Percentiles rank a stretch among this genome's conserved stretches.
phyloP scores from a whole-genome alignment of 1,140 invertebrate species.

The silkworm (Bombyx mori) region ASM3026992v2 NC_085111.1:1793501-1794000 shows the following conservation, averaged over 20 bases:
- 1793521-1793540: no score
- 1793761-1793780: constrained; percentile 40
- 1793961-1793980: background rate
- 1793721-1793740: constrained; percentile 29
- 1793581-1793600: no score
- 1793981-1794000: no score
- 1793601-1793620: no score
- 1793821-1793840: constrained; percentile 24
- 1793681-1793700: constrained; percentile 42
- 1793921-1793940: constrained; percentile 36
- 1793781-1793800: constrained; percentile 28
- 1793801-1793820: constrained; percentile 20
- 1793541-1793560: no score
- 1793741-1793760: constrained; percentile 46
- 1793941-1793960: constrained; percentile 32
- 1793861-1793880: constrained; percentile 40
- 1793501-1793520: no score
- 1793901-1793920: constrained; percentile 46
- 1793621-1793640: no score
- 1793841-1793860: constrained; percentile 35
- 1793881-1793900: constrained; percentile 43
- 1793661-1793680: constrained; percentile 32
- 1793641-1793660: no score
- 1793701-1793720: constrained; percentile 36
- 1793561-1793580: no score